Evolutionary conservation across 2,797 vertebrate species (phyloP), one percentile per base, ranked within the genome.

Genomic region (Sphenopsis melanotis): DNA sequence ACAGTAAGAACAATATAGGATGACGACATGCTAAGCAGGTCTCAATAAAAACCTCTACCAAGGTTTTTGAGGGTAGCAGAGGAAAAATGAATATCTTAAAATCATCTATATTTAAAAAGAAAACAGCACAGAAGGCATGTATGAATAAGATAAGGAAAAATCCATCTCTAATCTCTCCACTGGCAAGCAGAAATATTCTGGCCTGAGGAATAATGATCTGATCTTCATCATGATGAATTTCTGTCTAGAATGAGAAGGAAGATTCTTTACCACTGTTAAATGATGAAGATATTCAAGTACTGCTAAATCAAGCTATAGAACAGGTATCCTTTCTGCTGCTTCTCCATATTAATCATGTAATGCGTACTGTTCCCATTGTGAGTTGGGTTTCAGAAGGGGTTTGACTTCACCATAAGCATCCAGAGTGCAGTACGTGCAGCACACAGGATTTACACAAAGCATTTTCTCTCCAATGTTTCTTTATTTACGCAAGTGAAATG

Each of bases 191-290:
- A 87, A 46, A 80, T 23, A 34, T 22, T 89, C 66, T 39, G 55
- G 50, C 63, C 60, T 24, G 21, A 70, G 29, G 26, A 95, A 44
- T 57, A 89, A 79, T 27, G 36, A 26, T 70, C 46, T 47, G 16
- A 52, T 23, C 29, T 57, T 79, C 84, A 87, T 52, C 41, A 79
- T 55, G 79, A 95, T 24, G 11, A 89, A 84, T 64, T 69, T 90
- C 66, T 55, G 24, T 57, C 75, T 39, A 61, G 46, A 36, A 29
- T 42, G 12, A 69, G 70, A 55, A 57, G 49, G 44, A 50, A 72
- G 37, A 50, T 60, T 69, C 70, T 79, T 93, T 70, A 55, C 24
- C 53, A 56, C 49, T 61, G 61, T 44, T 87, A 41, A 44, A 56
- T 55, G 52, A 82, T 49, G 75, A 86, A 79, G 24, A 50, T 34